These are phyloP conservation scores for Eurosta solidaginis DNA, from an alignment of 1,140 invertebrate genomes.

Conservation along the genomic window DNA sequence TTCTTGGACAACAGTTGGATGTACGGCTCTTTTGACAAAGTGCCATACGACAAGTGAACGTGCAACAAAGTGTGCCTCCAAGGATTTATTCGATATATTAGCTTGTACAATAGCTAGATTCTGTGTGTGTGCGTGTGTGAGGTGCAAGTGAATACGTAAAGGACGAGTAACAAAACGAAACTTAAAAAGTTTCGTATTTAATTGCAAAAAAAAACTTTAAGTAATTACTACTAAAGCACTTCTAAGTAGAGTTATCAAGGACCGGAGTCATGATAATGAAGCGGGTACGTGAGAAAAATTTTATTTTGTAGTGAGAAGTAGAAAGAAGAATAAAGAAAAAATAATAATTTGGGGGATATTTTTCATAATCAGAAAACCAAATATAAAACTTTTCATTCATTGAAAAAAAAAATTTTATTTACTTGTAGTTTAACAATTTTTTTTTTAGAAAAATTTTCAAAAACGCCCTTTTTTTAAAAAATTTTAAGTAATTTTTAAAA, in stretches of 20 bases:
- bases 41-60: constrained; percentile 13
- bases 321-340: background rate
- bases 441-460: too few relatives aligned
- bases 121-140: constrained; percentile 28
- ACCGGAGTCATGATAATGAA: background rate
- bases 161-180: background rate
- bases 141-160: background rate
- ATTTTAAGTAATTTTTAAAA: too few relatives aligned
- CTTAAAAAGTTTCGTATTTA: background rate
- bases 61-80: constrained; percentile 24
- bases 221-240: background rate
- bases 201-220: background rate
- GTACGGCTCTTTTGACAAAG: constrained; percentile 24
- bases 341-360: too few relatives aligned
- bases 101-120: background rate
- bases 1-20: constrained; percentile 33
- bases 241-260: background rate
- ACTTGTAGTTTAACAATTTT: too few relatives aligned
- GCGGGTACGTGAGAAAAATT: background rate
- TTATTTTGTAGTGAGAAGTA: background rate
- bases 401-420: too few relatives aligned
- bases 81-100: background rate
- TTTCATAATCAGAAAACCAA: too few relatives aligned
- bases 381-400: too few relatives aligned
- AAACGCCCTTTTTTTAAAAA: too few relatives aligned